Base-by-base conservation (phyloP, 2,888 invertebrate species). In the Drosophila borborema region DNA sequence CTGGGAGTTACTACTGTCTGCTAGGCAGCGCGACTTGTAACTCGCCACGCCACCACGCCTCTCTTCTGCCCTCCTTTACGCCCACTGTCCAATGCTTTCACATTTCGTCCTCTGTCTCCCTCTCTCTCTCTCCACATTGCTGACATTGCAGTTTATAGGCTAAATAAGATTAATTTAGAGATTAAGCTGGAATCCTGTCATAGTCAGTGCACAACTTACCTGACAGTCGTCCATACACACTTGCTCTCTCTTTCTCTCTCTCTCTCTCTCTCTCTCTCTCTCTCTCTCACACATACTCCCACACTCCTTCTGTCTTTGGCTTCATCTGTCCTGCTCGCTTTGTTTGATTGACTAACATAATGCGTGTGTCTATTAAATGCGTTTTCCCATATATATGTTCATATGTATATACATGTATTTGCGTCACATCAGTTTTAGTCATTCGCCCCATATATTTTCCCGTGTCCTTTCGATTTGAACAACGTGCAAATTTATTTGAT, bases 101-200 rank as follows among this genome's bases (percentile, higher is more conserved):
- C 51, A 36, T 20, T 20, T 34, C 49, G n/a, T 23, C 48, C 40
- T 54, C 3, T 3, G 31, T 14, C 38, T 38, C 14, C 3, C 38
- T 16, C 38, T 38, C 16, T 36, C 14, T 38, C 38, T 5, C 38
- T 3, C 49, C 36, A 23, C n/a, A 28, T 61, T 55, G 56, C 63
- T 68, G 55, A 55, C 55, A 31, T 38, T 71, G 55, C 63, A 73
- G 66, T 86, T 81, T 83, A 76, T 86, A 77, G 88, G 77, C 87
- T 81, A 89, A 90, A 84, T 77, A 73, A 83, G 90, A 86, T 86
- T 83, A 75, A 86, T 86, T 86, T 84, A 53, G 74, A 86, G 86
- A 89, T 86, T 90, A 83, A 65, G 65, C 68, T 55, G 54, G 68
- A 65, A 64, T 67, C 62, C 62, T 18, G 48, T 71, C 49, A 71